phyloP scores from a whole-genome alignment of 1,140 invertebrate genomes.

The Aphis gossypii region DNA sequence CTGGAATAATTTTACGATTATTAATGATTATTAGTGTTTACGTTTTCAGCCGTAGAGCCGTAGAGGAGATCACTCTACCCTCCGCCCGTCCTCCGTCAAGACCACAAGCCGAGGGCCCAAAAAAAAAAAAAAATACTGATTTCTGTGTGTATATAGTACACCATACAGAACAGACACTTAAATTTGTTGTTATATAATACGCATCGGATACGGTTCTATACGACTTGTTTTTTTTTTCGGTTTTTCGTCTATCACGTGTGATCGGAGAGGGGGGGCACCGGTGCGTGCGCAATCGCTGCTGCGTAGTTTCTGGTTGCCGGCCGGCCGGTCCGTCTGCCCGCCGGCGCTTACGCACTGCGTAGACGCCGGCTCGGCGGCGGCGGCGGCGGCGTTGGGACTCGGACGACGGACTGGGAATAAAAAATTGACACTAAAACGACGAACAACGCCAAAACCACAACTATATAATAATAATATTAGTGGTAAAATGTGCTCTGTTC shows the following conservation, averaged over 20 bases:
- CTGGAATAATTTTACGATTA: not conserved
- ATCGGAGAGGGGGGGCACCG: not conserved
- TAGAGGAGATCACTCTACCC: not conserved
- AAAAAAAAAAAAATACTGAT: too few relatives aligned
- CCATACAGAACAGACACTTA: not conserved
- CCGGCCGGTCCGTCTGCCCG: not conserved
- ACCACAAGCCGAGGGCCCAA: too few relatives aligned
- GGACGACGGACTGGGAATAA: not conserved
- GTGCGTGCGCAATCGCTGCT: slow-evolving; percentile 17
- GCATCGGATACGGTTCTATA: not conserved
- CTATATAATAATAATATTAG: not conserved
- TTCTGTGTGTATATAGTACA: not conserved
- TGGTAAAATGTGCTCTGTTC: too few relatives aligned
- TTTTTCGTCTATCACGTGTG: not conserved
- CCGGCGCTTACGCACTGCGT: not conserved
- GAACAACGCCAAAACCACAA: not conserved
- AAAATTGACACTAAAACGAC: not conserved
- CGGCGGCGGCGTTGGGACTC: too few relatives aligned
- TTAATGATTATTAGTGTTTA: not conserved
- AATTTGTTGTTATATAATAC: not conserved
- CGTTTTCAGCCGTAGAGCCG: not conserved
- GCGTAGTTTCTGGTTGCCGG: slow-evolving; percentile 31
- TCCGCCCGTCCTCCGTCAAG: too few relatives aligned
- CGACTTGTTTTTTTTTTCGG: not conserved
- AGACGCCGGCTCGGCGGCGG: not conserved